A percentile compares a stretch with the other conserved stretches of the same genome.
phyloP scores from a whole-genome alignment of 2,888 invertebrate genomes.

The Corythucha ciliata region DNA sequence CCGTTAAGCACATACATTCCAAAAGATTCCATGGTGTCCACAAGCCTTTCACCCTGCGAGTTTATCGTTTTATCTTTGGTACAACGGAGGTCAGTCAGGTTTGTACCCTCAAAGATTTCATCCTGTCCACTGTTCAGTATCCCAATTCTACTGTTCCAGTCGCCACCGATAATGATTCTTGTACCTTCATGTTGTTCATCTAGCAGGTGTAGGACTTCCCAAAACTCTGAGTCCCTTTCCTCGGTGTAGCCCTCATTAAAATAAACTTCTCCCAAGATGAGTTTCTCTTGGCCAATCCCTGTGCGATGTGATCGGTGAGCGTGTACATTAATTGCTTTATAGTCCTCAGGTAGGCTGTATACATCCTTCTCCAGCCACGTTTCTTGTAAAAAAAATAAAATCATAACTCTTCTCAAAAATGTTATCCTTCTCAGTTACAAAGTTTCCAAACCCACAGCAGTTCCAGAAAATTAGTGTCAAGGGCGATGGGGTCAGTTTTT shows the following conservation, averaged over 20 bases:
- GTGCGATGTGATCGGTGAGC: background rate
- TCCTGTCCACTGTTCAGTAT: background rate
- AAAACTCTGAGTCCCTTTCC: background rate
- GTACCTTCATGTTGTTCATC: background rate
- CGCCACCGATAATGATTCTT: constrained; percentile 11
- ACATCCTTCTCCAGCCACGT: constrained; percentile 1
- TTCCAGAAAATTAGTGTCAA: background rate
- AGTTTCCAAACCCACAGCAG: background rate
- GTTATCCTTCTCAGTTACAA: background rate
- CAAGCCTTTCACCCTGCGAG: background rate
- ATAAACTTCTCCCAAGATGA: constrained; percentile 8
- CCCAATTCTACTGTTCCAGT: constrained; percentile 14
- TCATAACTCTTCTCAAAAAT: background rate
- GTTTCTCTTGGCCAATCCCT: background rate
- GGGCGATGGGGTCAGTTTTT: background rate
- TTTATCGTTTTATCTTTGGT: background rate
- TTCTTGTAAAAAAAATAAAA: constrained; percentile 10
- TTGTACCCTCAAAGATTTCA: constrained; percentile 2
- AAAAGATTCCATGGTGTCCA: constrained; percentile 4
- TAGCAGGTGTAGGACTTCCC: background rate
- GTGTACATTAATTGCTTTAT: background rate
- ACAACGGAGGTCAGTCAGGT: background rate
- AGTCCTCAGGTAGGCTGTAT: background rate
- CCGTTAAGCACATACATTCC: constrained; percentile 7
- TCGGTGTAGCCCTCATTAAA: background rate